phyloP scores from a whole-genome alignment of 2,888 invertebrate genomes.

The Seira ritae region DNA sequence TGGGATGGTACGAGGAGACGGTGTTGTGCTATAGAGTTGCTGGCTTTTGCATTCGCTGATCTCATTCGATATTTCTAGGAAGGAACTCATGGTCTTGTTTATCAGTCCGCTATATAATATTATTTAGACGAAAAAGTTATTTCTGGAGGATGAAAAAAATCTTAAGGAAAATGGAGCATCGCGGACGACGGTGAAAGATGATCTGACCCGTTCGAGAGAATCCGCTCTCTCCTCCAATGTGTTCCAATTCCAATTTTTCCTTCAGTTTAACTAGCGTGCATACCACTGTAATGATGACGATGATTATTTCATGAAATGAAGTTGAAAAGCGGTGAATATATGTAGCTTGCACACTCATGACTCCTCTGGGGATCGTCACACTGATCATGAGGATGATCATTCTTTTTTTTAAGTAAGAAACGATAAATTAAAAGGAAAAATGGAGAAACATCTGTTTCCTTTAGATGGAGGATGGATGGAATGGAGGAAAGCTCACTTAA shows the following conservation, averaged over 20 bases:
- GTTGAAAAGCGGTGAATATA: background rate
- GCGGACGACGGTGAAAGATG: constrained; percentile 54
- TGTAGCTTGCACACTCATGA: background rate
- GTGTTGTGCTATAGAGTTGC: constrained; percentile 18
- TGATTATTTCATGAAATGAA: background rate
- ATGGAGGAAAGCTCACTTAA: background rate
- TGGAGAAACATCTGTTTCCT: constrained; percentile 58
- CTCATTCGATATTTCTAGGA: background rate
- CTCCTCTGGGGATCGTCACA: constrained; percentile 45
- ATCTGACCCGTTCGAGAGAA: constrained; percentile 58
- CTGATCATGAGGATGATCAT: constrained; percentile 8
- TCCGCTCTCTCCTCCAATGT: constrained; percentile 9
- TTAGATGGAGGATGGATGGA: constrained; percentile 13
- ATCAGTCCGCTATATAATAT: background rate
- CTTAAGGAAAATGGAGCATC: constrained; percentile 20
- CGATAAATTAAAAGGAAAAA: constrained; percentile 55
- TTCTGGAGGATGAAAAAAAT: constrained; percentile 62
- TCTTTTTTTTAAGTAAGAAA: background rate
- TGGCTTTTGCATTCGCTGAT: constrained; percentile 34
- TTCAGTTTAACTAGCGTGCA: background rate
- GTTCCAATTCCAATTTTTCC: constrained; percentile 14
- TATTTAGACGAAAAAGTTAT: constrained; percentile 40
- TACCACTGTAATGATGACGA: background rate
- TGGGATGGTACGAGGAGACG: background rate
- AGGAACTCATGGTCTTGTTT: no score